Conservation (phyloP, 2,888 invertebrate genomes). For the Amphipoea oculea region DNA sequence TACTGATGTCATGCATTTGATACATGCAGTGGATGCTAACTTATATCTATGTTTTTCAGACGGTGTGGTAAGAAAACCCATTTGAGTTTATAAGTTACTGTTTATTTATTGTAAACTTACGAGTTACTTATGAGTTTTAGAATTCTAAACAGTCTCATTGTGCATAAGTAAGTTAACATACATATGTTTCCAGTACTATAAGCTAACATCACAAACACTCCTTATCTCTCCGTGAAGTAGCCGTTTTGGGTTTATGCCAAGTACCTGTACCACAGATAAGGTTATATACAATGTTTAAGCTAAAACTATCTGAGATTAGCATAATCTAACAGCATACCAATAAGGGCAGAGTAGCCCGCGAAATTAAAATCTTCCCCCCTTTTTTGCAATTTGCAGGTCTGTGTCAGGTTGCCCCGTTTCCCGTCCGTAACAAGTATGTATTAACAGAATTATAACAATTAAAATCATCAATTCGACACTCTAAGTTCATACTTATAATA, state of each 20-base stretch:
- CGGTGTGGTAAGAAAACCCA: not conserved
- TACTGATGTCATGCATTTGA: conserved; percentile 57
- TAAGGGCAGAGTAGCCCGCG: not conserved
- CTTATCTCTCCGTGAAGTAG: conserved; percentile 2
- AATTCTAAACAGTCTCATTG: too few relatives aligned
- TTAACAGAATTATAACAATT: not conserved
- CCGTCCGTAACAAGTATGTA: not conserved
- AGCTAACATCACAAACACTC: not conserved
- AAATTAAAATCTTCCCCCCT: not conserved
- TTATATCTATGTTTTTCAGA: not conserved
- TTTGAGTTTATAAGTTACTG: not conserved
- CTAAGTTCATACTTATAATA: not conserved
- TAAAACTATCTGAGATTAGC: not conserved
- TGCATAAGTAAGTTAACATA: too few relatives aligned
- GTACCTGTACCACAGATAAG: not conserved
- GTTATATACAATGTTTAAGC: conserved; percentile 9
- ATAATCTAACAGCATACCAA: not conserved
- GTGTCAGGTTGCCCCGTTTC: not conserved
- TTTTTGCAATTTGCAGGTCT: not conserved
- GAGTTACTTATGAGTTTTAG: too few relatives aligned
- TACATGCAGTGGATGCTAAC: conserved; percentile 47
- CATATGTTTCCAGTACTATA: not conserved
- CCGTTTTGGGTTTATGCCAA: conserved; percentile 32
- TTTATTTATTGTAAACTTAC: not conserved
- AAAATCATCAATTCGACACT: not conserved